phyloP scores from a whole-genome alignment of 2,888 invertebrate genomes.

The Watsonalla cultraria region DNA sequence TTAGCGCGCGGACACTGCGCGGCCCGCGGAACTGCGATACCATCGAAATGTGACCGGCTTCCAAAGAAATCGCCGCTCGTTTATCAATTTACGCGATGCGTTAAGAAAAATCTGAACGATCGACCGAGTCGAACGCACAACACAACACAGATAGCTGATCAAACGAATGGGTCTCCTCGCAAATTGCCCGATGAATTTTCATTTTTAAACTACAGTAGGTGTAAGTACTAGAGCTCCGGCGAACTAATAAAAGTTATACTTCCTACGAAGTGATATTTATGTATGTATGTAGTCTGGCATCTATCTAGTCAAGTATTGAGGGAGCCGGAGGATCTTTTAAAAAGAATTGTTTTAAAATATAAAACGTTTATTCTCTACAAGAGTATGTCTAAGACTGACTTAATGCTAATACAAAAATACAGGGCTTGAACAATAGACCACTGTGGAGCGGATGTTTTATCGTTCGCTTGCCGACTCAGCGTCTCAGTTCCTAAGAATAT shows the following conservation, averaged over 20 bases:
- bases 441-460: too few relatives aligned
- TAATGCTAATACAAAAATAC: too few relatives aligned
- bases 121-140: conserved; percentile 41
- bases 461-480: too few relatives aligned
- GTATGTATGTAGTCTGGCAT: conserved; percentile 67
- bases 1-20: conserved; percentile 43
- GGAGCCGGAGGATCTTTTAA: too few relatives aligned
- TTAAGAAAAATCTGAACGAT: conserved; percentile 60
- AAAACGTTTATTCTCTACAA: too few relatives aligned
- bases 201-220: conserved; percentile 56
- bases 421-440: too few relatives aligned
- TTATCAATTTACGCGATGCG: conserved; percentile 63
- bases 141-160: conserved; percentile 45
- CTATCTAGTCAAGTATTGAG: too few relatives aligned
- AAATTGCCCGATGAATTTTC: conserved; percentile 63
- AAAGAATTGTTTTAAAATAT: too few relatives aligned
- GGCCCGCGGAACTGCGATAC: conserved; percentile 46
- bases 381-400: too few relatives aligned
- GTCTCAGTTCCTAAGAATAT: too few relatives aligned
- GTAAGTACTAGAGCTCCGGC: conserved; percentile 50
- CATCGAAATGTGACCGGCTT: conserved; percentile 45
- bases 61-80: conserved; percentile 43
- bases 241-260: conserved; percentile 63
- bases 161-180: conserved; percentile 52
- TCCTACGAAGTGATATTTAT: conserved; percentile 71